Evolutionary conservation across 2,888 invertebrate genomes (phyloP).

Genomic region (Stenotaenia linearis): DNA sequence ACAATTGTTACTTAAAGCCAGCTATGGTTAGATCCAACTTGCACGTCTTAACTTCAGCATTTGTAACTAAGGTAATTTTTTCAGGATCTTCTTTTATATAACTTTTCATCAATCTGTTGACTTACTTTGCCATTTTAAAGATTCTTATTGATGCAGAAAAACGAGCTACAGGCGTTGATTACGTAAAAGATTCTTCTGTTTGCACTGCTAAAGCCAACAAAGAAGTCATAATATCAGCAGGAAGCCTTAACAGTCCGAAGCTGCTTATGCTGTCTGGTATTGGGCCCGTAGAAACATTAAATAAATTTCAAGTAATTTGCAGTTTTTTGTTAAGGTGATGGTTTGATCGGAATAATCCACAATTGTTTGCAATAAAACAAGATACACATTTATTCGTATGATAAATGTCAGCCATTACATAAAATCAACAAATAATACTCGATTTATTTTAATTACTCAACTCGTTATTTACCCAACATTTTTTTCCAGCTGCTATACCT

Average conservation of each 20-base stretch:
- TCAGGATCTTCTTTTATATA: background rate
- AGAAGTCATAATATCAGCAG: background rate
- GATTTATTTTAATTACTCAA: too few species aligned
- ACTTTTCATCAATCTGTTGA: too few species aligned
- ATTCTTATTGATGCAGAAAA: background rate
- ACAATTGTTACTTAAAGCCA: conserved; percentile 29
- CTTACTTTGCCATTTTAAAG: too few species aligned
- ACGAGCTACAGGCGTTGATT: background rate
- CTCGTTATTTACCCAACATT: background rate
- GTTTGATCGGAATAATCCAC: background rate
- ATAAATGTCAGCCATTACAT: too few species aligned
- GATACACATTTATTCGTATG: background rate
- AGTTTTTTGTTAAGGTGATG: too few species aligned
- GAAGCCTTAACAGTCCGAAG: background rate
- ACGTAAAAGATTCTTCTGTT: background rate
- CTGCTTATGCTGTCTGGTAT: conserved; percentile 11
- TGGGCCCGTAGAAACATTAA: background rate
- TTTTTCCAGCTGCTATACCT: too few species aligned
- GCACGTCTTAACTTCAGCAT: conserved; percentile 8
- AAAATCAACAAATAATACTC: too few species aligned
- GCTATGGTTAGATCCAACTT: conserved; percentile 22
- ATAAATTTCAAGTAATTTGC: background rate
- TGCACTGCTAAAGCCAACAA: background rate
- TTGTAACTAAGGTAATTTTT: background rate
- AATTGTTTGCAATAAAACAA: background rate